phyloP scores from a whole-genome alignment of 2,888 invertebrate genomes.

The Dynastes maya region DNA sequence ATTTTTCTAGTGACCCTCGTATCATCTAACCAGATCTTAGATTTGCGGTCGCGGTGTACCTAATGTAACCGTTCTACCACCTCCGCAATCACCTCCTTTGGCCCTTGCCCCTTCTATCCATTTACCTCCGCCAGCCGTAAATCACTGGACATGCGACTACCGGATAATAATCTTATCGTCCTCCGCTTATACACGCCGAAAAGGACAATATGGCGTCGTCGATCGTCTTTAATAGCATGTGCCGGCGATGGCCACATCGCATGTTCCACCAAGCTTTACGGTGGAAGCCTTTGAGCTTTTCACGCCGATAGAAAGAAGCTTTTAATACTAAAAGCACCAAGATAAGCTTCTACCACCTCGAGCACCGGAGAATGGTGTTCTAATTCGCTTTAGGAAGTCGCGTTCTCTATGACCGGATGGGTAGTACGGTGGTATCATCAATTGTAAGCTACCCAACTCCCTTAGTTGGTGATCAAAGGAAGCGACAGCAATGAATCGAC shows the following conservation, averaged over 20 bases:
- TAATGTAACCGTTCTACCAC: background rate
- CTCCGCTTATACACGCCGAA: slow-evolving; percentile 60
- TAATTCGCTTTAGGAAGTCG: no score
- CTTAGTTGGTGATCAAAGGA: slow-evolving; percentile 7
- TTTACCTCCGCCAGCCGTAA: slow-evolving; percentile 56
- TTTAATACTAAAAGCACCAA: slow-evolving; percentile 17
- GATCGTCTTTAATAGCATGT: slow-evolving; percentile 63
- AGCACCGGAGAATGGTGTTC: no score
- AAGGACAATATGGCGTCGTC: slow-evolving; percentile 68
- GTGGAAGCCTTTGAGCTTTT: slow-evolving; percentile 54
- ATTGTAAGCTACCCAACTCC: no score
- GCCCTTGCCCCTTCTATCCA: background rate
- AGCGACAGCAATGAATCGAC: no score
- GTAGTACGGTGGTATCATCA: no score
- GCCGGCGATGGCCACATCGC: slow-evolving; percentile 70
- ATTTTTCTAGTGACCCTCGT: no score
- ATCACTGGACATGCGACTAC: slow-evolving; percentile 67
- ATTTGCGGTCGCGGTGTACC: background rate
- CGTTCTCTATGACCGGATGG: no score
- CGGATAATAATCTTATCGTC: slow-evolving; percentile 71
- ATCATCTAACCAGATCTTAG: background rate
- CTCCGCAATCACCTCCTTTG: background rate
- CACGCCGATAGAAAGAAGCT: slow-evolving; percentile 45
- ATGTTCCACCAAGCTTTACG: slow-evolving; percentile 62
- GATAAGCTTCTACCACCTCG: background rate